phyloP scores from a whole-genome alignment of 2,113 vertebrate genomes.

The Nothocercus nigrocapillus region DNA sequence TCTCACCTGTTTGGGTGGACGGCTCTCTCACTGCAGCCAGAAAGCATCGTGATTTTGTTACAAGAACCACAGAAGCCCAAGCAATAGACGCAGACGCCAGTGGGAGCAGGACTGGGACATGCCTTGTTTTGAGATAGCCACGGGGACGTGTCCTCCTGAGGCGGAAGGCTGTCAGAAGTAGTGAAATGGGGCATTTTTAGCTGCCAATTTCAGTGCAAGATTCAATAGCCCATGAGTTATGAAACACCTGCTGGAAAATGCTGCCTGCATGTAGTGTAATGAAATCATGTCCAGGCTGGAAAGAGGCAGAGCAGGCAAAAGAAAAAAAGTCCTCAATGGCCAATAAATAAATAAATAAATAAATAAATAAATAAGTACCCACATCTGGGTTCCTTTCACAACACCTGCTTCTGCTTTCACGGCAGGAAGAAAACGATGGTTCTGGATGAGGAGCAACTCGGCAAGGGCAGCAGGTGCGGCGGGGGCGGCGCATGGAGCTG shows the following conservation, averaged over 20 bases:
- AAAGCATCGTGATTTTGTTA: background rate
- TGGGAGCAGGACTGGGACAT: fast-evolving
- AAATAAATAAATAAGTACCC: too few relatives aligned
- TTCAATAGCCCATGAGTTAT: background rate
- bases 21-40: background rate
- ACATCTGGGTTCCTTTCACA: too few relatives aligned
- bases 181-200: background rate
- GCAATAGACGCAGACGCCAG: background rate
- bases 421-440: too few relatives aligned
- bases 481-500: too few relatives aligned
- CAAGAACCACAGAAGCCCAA: background rate
- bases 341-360: too few relatives aligned
- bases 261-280: background rate
- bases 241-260: background rate
- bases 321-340: background rate
- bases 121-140: background rate
- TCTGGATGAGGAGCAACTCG: too few relatives aligned
- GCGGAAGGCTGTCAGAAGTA: background rate
- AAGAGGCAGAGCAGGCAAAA: background rate
- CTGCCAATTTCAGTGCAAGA: background rate
- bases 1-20: background rate
- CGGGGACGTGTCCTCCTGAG: background rate
- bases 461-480: too few relatives aligned
- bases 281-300: background rate
- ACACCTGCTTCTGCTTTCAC: too few relatives aligned